Evolutionary conservation across 2,113 vertebrate species (phyloP), one percentile per base, ranked within the genome.

Genomic region (Rhagologus leucostigma): DNA sequence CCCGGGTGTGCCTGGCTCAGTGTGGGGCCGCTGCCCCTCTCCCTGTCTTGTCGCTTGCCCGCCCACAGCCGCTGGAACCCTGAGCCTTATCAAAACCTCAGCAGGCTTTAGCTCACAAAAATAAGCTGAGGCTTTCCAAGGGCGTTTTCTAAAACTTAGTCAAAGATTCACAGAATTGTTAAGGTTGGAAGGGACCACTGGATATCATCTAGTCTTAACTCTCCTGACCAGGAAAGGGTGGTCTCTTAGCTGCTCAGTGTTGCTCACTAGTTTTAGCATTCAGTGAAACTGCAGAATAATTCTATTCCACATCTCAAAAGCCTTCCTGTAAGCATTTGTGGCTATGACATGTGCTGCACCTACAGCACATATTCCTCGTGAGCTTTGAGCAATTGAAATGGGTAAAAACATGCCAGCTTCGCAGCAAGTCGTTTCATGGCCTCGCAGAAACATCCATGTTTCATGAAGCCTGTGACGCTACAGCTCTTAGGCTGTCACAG

Each of bases 361-460:
- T 57, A 21, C 6, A 42, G 4, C 9, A 21, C 1, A 1, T 0
- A 3, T 24, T 49, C 16, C 21, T 44, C 42, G 11, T 3, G 32
- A 79, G 55, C 46, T 52, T 11, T 15, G 46, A 17, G 13, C 13
- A 39, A 11, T 5, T 57, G 46, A 83, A 62, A 46, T 26, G 19
- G 17, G 9, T n/a, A 10, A 37, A 57, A 88, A 2, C 3, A 3
- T 4, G 44, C 8, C 8, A 21, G 16, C 4, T 49, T 18, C 16
- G 64, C 41, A 35, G 41, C 16, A 24, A n/a, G 24, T 5, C 2
- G 3, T 11, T 62, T 9, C 10, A 2, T 0, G 13, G 29, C n/a
- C 41, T 33, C 2, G 0, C 26, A 50, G 53, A 9, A 16, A 7
- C 29, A 4, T 10, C 29, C 10, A 9, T 0, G 0, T 41, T 62